Percentiles rank a stretch among this genome's conserved stretches.
Conservation (phyloP, 2,888 invertebrate genomes). For the Choristoneura rosaceana region DNA sequence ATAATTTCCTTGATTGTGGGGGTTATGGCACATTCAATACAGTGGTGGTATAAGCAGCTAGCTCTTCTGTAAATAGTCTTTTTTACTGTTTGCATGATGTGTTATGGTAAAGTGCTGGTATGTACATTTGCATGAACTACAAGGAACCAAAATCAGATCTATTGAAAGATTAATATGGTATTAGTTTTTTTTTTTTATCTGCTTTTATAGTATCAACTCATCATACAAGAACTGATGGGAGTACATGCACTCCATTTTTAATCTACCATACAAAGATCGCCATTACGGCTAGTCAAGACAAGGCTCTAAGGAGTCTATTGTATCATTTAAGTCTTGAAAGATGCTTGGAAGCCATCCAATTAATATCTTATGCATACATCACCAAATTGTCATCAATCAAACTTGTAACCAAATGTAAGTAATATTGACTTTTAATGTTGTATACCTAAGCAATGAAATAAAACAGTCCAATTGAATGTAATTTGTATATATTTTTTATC, state of each 20-base stretch:
- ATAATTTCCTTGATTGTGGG: not conserved
- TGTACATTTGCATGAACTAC: not conserved
- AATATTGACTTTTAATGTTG: slow-evolving; percentile 43
- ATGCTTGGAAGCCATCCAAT: not conserved
- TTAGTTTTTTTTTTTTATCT: not conserved
- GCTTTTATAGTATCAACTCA: not conserved
- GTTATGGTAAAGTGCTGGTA: not conserved
- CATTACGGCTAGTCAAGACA: not conserved
- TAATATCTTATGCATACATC: slow-evolving; percentile 27
- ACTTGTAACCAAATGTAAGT: slow-evolving; percentile 49
- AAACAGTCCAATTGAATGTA: slow-evolving; percentile 45
- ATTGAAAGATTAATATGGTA: not conserved
- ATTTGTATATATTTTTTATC: not conserved
- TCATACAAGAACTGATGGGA: not conserved
- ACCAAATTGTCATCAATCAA: slow-evolving; percentile 30
- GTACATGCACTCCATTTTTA: not conserved
- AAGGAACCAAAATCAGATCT: not conserved
- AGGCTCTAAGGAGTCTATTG: not conserved
- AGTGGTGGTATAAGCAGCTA: not conserved
- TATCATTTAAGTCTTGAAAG: not conserved
- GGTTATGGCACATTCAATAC: not conserved
- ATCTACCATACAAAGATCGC: not conserved
- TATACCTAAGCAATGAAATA: slow-evolving; percentile 50
- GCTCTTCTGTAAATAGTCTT: not conserved
- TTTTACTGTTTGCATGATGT: not conserved